phyloP scores from a whole-genome alignment of 2,797 vertebrate genomes.

The Fratercula arctica region DNA sequence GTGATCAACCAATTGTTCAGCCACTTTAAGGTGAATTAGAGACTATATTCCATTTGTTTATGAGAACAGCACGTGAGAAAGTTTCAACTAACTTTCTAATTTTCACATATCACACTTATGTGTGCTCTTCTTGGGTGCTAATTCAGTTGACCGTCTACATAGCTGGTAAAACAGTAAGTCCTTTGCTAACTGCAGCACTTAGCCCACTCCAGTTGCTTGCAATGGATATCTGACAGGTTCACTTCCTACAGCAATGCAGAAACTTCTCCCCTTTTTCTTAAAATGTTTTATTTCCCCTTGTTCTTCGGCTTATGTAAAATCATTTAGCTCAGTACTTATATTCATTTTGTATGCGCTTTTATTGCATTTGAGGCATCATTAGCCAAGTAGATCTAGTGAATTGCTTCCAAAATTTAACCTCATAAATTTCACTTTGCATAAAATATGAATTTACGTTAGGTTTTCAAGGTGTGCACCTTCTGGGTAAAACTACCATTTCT shows the following conservation, averaged over 20 bases:
- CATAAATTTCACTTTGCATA: neutral
- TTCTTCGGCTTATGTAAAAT: neutral
- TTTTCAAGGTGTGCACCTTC: neutral
- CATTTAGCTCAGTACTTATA: neutral
- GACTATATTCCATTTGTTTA: neutral
- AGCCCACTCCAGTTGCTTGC: fast-evolving
- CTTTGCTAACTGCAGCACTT: neutral
- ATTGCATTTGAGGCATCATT: neutral
- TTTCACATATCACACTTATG: neutral
- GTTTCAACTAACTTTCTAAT: neutral
- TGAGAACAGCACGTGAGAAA: neutral
- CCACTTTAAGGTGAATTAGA: neutral
- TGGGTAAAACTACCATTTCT: neutral
- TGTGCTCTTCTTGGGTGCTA: neutral
- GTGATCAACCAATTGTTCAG: neutral
- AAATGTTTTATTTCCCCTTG: neutral
- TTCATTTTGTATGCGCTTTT: neutral
- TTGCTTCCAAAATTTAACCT: neutral
- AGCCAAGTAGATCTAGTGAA: neutral
- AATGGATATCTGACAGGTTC: neutral
- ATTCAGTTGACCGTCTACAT: neutral
- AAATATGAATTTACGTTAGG: neutral
- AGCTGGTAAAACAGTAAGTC: neutral
- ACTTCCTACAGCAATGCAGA: neutral
- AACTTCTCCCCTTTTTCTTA: neutral